Base-by-base conservation (phyloP, 2,797 vertebrate genomes). In the Tachyglossus aculeatus region DNA sequence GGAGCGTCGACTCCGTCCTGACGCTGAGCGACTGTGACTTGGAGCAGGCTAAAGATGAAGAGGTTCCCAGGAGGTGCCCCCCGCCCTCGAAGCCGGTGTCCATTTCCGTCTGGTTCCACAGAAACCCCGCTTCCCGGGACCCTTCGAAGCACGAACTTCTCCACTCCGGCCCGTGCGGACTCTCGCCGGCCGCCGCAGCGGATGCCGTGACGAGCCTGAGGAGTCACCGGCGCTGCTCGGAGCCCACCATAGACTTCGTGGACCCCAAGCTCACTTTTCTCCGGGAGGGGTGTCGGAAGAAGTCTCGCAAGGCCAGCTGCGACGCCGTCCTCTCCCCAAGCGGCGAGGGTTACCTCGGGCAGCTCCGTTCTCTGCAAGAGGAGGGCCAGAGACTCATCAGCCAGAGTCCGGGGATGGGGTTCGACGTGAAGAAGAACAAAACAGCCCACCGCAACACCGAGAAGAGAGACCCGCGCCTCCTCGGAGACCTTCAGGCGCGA, bases 1-100 rank as follows among this genome's bases (percentile, higher is more conserved):
- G 95, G 61, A 98, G 96, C 83, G 93, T 96, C 13, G 97, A 98
- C 86, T 98, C 97, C 21, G 95, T 97, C 67, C 92, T 98, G 86
- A 96, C 96, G 3, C 88, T 97, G 55, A 98, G 96, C 0, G 96
- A 98, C 1, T 95, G 95, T 3, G 96, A 98, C 62, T 89, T 95
- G 0, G 95, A 96, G 85, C 85, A 67, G 80, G 84, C 89, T 0
- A 95, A 96, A 58, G 59, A 86, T 4, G 94, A 95, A 68, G 82
- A 86, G 2, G 62, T 92, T 47, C 90, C 79, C 50, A 85, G 86
- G 32, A 91, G 94, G 50, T 82, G 80, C 25, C 90, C 93, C 25
- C 74, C 88, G 9, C 88, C 91, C 67, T 87, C 92, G 1, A 89
- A 90, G 55, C 89, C 91, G 1, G 51, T 92, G 64, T 80, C 80